A percentile compares a stretch with the other conserved stretches of the same genome.
Conservation (phyloP, 2,113 vertebrate species). For the Engraulis encrasicolus region DNA sequence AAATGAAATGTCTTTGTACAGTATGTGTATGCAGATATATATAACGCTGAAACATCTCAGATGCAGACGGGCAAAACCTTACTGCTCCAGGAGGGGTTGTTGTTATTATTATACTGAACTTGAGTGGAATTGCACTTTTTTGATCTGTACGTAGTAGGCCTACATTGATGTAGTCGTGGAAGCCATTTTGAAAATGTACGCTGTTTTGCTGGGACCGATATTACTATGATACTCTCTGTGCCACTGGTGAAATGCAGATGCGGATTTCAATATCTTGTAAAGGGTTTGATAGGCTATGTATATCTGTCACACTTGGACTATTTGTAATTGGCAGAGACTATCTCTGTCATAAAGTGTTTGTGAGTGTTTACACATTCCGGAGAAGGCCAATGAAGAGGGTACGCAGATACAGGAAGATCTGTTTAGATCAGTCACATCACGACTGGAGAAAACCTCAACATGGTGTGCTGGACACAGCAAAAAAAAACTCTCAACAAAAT, state of each 20-base stretch:
- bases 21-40: constrained; percentile 42
- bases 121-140: constrained; percentile 58
- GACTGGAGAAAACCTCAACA: constrained; percentile 50
- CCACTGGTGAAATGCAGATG: not conserved
- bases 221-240: not conserved
- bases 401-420: constrained; percentile 23
- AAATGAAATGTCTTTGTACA: constrained; percentile 64
- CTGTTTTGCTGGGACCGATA: not conserved
- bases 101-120: constrained; percentile 35
- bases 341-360: too few relatives aligned
- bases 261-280: not conserved
- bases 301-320: constrained; percentile 63
- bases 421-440: constrained; percentile 42
- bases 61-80: constrained; percentile 40
- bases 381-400: constrained; percentile 49
- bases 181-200: not conserved
- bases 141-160: not conserved
- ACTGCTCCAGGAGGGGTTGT: too few relatives aligned
- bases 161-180: constrained; percentile 8
- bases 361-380: constrained; percentile 74
- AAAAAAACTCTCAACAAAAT: constrained; percentile 50
- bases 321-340: too few relatives aligned
- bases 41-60: constrained; percentile 49
- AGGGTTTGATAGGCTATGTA: constrained; percentile 45
- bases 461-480: constrained; percentile 69